These are phyloP conservation scores for Mycteria americana DNA, from an alignment of 2,797 vertebrate genomes.

Conservation along the genomic window DNA sequence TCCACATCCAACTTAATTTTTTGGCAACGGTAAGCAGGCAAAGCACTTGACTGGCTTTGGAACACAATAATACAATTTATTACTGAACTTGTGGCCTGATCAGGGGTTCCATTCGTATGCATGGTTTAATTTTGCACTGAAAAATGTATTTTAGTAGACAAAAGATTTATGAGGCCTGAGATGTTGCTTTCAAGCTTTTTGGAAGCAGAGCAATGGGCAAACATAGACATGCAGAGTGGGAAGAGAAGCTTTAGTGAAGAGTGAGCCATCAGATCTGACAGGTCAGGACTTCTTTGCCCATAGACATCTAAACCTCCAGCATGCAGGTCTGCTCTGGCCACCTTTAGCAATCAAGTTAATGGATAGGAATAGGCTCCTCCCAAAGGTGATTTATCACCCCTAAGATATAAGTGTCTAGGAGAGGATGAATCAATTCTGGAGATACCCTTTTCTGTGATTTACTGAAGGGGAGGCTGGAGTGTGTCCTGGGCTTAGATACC, in stretches of 20 bases:
- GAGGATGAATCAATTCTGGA: too few relatives aligned
- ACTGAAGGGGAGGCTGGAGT: not conserved
- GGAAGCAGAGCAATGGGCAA: not conserved
- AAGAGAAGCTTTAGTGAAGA: not conserved
- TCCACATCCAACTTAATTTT: not conserved
- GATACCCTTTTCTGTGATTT: not conserved
- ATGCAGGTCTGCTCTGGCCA: rapidly evolving
- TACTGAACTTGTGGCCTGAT: not conserved
- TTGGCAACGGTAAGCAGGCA: not conserved
- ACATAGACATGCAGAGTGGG: not conserved
- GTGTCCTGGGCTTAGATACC: not conserved
- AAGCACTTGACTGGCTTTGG: not conserved
- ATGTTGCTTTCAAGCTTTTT: not conserved
- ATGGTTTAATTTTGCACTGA: not conserved
- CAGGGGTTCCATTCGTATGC: not conserved
- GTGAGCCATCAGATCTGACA: not conserved
- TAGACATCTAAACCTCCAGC: not conserved
- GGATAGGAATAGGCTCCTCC: not conserved
- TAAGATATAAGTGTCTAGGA: rapidly evolving
- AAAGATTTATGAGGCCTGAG: not conserved
- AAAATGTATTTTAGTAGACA: not conserved
- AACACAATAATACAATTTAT: not conserved
- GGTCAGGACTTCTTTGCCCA: not conserved
- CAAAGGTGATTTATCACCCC: not conserved
- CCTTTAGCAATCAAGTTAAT: rapidly evolving